Evolutionary conservation across 2,113 vertebrate species (phyloP), one percentile per base, ranked within the genome.

Genomic region (Dendrocopos noguchii): DNA sequence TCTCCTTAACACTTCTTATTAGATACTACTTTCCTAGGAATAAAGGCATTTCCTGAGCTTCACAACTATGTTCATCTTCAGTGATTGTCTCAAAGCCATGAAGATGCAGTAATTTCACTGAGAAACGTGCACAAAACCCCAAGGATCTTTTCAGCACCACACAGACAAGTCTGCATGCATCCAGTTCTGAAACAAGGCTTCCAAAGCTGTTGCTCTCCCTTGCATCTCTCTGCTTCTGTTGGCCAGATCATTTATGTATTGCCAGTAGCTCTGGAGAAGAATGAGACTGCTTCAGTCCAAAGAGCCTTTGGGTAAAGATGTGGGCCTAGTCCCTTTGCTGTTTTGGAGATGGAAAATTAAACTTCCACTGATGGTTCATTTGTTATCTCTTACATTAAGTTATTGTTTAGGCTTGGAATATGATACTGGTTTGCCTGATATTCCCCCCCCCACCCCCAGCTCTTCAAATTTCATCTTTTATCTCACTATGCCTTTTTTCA

Each of bases 11-110:
- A 2, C 3, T 89, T 53, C 24, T 80, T 80, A 42, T 67, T 94
- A 98, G 97, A 91, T 98, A 98, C 2, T 98, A 98, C 76, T 98
- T 96, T 74, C 95, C 97, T 61, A 94, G 97, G 91, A 97, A 72
- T 73, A 97, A 95, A 68, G 80, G 80, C 31, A 77, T 73, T 25
- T 18, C 72, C 29, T 55, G 65, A 33, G 76, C 81, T 67, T 92
- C 95, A 33, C 90, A 91, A 28, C 22, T 46, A 18, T 53, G 88
- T 17, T 61, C 79, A n/a, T 67, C 96, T 60, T 85, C 94, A 56
- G 2, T n/a, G 17, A 56, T 76, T 81, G 39, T 60, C 36, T 72
- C 65, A 50, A 76, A 92, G 34, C 83, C 95, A 15, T 97, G 84
- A 94, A 59, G 46, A 56, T 15, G 61, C 21, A 73, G n/a, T 61